Evolutionary conservation across 1,140 invertebrate species (phyloP), one percentile per base, ranked within the genome.

Genomic region (Hylyphantes graminicola): DNA sequence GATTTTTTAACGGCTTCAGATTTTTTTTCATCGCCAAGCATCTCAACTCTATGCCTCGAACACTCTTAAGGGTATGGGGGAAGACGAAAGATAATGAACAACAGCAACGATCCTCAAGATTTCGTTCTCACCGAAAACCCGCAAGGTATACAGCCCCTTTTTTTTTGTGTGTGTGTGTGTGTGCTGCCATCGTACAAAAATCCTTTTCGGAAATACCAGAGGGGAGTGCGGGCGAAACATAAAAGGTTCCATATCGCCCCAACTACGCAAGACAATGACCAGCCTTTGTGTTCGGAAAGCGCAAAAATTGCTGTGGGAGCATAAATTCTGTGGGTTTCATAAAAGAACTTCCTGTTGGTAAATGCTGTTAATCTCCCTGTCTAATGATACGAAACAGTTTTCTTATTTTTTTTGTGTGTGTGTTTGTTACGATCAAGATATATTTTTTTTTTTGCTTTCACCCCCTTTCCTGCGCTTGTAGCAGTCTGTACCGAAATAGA

Each of bases 281-380:
- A 11, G 53, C 67, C 79, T 73, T 81, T 81, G 79, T 81, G 68
- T 73, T 48, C 65, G 19, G 19, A n/a, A 68, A 65, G 21, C 54
- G 55, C 21, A 63, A 72, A 81, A 73, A 65, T 59, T 80, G 68
- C 48, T 21, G 35, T 35, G 53, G 67, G 65, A 61, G 63, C 79
- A 81, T 81, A 81, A 81, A 81, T 81, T 81, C 79, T 54, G 55
- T 48, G 48, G 72, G 48, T 55, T 74, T 74, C 57, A 75, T 83
- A 83, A 83, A 83, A 83, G 80, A 83, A 83, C 80, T 83, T 83
- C 80, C 80, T 83, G 80, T 83, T 83, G 70, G 80, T 83, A 83
- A 83, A 83, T 67, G 80, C 72, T 83, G 80, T 83, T 83, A 83
- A 83, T 83, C 80, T 83, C 80, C 61, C 72, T 83, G 80, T 83